These are phyloP conservation scores for Dasyurus viverrinus DNA, from an alignment of 2,113 vertebrate genomes.

Conservation along the genomic window DNA sequence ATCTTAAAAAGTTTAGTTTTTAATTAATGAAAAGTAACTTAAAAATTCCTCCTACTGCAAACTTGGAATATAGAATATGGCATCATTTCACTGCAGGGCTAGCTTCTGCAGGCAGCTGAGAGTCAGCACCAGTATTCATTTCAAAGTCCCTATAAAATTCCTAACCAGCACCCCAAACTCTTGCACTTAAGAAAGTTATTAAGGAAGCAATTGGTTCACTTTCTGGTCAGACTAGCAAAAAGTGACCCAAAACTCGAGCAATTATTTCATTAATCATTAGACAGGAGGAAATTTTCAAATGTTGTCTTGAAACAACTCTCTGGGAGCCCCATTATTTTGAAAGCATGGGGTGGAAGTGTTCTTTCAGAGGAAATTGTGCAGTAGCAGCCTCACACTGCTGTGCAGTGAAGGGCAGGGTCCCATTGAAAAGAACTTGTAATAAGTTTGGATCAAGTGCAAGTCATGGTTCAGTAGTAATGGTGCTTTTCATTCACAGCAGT, in stretches of 20 bases:
- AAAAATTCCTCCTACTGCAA: neutral
- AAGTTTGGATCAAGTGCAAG: neutral
- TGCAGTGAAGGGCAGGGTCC: neutral
- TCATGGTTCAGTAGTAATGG: neutral
- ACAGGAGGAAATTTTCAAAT: neutral
- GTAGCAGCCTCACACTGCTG: neutral
- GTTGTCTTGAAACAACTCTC: neutral
- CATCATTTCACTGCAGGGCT: neutral
- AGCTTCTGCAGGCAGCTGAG: neutral
- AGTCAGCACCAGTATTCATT: constrained; percentile 12
- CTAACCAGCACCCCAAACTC: neutral
- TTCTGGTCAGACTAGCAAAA: constrained; percentile 12
- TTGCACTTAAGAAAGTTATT: neutral
- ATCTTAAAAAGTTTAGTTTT: too few relatives aligned
- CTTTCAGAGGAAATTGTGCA: neutral
- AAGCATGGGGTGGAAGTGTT: neutral
- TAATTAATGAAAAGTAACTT: neutral
- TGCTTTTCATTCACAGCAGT: neutral
- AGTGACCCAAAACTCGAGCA: constrained; percentile 16
- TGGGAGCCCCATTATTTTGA: neutral
- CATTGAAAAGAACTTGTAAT: neutral
- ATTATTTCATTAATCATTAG: constrained; percentile 24
- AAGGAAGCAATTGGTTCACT: neutral
- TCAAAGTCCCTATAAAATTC: constrained; percentile 36
- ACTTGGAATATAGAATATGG: neutral